These are phyloP conservation scores for Sus cebifrons DNA, from an alignment of 2,797 vertebrate species.

Conservation along the genomic window DNA sequence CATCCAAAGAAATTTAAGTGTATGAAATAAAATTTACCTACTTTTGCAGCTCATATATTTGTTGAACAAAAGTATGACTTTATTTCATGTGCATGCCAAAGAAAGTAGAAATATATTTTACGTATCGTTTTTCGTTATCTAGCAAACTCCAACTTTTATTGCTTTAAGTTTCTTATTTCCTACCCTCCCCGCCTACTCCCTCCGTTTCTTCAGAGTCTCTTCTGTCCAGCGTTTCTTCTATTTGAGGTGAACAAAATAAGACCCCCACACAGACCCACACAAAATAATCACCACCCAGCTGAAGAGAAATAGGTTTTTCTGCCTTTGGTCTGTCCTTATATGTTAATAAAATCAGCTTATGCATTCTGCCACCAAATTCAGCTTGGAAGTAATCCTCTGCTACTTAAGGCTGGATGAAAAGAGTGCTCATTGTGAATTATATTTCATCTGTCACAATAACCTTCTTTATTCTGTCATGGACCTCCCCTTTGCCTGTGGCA, in stretches of 20 bases:
- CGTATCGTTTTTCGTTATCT: slow-evolving; percentile 83
- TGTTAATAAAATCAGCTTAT: slow-evolving; percentile 88
- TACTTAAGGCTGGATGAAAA: slow-evolving; percentile 90
- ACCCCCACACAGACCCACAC: slow-evolving; percentile 69
- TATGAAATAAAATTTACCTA: slow-evolving; percentile 91
- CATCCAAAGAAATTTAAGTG: slow-evolving; percentile 82
- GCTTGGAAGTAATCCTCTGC: slow-evolving; percentile 90
- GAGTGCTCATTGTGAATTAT: slow-evolving; percentile 92
- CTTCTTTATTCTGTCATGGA: slow-evolving; percentile 91
- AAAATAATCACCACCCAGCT: slow-evolving; percentile 74
- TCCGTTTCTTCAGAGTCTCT: slow-evolving; percentile 85
- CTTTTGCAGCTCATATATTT: slow-evolving; percentile 88
- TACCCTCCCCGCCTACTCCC: not conserved
- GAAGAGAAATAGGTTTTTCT: slow-evolving; percentile 83
- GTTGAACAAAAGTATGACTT: slow-evolving; percentile 86
- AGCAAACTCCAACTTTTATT: slow-evolving; percentile 86
- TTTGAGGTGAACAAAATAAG: slow-evolving; percentile 52
- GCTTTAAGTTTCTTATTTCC: slow-evolving; percentile 82
- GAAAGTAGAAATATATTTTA: slow-evolving; percentile 83
- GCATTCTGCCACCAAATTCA: slow-evolving; percentile 89
- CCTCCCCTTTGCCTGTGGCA: slow-evolving; percentile 92
- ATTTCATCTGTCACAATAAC: slow-evolving; percentile 93
- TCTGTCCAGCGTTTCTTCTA: slow-evolving; percentile 84
- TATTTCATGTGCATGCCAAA: slow-evolving; percentile 87
- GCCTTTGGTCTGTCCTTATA: slow-evolving; percentile 81